A percentile compares a stretch with the other conserved stretches of the same genome.
Evolutionary conservation across 2,113 vertebrate genomes (phyloP).

Genomic region (Neolamprologus variostigma): DNA sequence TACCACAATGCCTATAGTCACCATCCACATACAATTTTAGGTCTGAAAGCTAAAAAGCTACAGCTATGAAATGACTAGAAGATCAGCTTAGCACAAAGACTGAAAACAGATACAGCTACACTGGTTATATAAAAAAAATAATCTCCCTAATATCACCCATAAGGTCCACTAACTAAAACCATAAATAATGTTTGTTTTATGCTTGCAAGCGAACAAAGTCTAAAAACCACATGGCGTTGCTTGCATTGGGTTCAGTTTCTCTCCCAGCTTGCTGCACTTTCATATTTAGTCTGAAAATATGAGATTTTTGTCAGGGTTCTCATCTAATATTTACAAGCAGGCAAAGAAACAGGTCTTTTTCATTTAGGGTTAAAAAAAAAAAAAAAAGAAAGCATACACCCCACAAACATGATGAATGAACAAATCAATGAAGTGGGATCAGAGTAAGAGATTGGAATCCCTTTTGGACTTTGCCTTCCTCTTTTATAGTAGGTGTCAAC

Average conservation of each 20-base stretch:
- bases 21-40: background rate
- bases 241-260: background rate
- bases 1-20: background rate
- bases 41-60: background rate
- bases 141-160: background rate
- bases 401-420: background rate
- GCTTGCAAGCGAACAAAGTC: background rate
- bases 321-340: background rate
- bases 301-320: background rate
- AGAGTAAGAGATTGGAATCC: background rate
- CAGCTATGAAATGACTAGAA: background rate
- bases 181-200: background rate
- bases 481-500: constrained; percentile 11
- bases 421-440: background rate
- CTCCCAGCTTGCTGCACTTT: rapidly evolving
- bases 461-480: background rate
- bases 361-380: background rate
- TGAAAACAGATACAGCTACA: background rate
- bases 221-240: rapidly evolving
- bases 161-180: background rate
- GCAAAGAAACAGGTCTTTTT: background rate
- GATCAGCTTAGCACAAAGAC: background rate
- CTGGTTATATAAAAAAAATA: background rate
- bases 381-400: too few species aligned
- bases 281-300: background rate